Percentiles rank a stretch among this genome's conserved stretches.
Conservation (phyloP, 2,888 invertebrate species). For the Dicyrtoma fusca region DNA sequence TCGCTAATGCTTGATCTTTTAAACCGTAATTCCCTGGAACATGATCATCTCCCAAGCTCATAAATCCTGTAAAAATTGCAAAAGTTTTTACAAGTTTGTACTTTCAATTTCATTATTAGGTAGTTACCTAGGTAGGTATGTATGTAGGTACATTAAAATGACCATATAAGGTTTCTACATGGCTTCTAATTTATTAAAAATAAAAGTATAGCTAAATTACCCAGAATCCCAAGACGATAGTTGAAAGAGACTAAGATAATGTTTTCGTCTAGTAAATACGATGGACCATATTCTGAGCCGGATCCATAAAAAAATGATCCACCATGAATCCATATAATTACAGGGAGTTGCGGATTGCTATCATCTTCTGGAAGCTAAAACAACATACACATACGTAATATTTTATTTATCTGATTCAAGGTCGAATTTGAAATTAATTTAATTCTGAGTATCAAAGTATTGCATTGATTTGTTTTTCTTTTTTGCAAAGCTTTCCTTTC, state of each 20-base stretch:
- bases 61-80: slow-evolving; percentile 44
- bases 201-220: background rate
- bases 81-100: no score
- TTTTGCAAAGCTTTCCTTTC: no score
- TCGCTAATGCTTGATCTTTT: slow-evolving; percentile 48
- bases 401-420: no score
- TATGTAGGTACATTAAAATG: no score
- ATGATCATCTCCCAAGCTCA: slow-evolving; percentile 43
- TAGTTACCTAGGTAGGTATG: no score
- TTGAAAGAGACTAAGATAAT: slow-evolving; percentile 47
- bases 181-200: background rate
- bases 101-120: no score
- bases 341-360: slow-evolving; percentile 39
- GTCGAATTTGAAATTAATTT: no score
- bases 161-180: background rate
- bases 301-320: slow-evolving; percentile 48
- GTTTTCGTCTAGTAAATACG: slow-evolving; percentile 46
- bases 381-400: background rate
- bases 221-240: slow-evolving; percentile 42
- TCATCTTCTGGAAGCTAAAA: slow-evolving; percentile 29
- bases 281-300: slow-evolving; percentile 33
- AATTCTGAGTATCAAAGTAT: no score
- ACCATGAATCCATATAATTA: slow-evolving; percentile 48
- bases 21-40: slow-evolving; percentile 48
- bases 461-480: no score